Evolutionary conservation across 2,113 vertebrate genomes (phyloP).

Genomic region (Boleophthalmus pectinirostris): DNA sequence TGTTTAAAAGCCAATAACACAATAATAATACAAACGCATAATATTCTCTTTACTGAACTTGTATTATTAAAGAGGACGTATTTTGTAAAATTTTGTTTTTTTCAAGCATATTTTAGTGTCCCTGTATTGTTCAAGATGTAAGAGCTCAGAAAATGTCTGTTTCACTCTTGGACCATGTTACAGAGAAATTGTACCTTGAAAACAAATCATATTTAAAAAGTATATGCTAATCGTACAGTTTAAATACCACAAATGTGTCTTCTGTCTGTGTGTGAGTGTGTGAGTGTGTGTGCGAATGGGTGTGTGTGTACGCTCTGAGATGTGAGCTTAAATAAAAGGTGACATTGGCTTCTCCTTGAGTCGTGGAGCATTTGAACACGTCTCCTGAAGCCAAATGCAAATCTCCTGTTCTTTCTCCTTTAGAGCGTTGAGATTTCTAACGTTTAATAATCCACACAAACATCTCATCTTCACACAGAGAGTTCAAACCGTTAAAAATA

Average conservation of each 20-base stretch:
- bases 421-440: conserved; percentile 9
- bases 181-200: background rate
- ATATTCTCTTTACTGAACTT: too few species aligned
- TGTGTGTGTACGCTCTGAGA: background rate
- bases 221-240: background rate
- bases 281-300: background rate
- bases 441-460: conserved; percentile 25
- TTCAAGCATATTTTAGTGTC: too few species aligned
- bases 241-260: background rate
- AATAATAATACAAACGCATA: too few species aligned
- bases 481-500: background rate
- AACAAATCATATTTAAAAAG: background rate
- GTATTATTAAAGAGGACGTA: too few species aligned
- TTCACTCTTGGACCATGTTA: too few species aligned
- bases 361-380: conserved; percentile 19
- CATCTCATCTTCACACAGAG: conserved; percentile 41
- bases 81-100: too few species aligned
- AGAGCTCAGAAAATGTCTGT: too few species aligned
- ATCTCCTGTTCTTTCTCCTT: conserved; percentile 33
- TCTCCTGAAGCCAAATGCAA: conserved; percentile 30
- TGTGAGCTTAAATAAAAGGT: conserved; percentile 11
- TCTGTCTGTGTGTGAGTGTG: background rate
- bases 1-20: too few species aligned
- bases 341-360: conserved; percentile 29
- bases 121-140: too few species aligned